Base-by-base conservation (phyloP, 2,888 invertebrate species). In the Drosophila sordidula region DNA sequence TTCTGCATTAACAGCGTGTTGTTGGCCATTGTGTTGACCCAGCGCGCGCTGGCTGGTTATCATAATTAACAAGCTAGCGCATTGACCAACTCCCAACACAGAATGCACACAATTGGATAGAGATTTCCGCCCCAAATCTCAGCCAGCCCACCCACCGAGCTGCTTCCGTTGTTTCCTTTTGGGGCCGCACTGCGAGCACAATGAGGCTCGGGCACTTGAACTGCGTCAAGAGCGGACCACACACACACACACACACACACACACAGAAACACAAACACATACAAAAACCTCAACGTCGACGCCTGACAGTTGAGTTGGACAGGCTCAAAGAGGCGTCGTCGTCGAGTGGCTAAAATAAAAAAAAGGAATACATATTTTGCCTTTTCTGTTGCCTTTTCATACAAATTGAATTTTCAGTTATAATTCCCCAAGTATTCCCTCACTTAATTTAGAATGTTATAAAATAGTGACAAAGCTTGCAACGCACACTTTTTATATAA, bases 1-100 rank as follows among this genome's bases (percentile, higher is more conserved):
- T 44, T 70, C 56, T 59, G 79, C 55, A 70, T 68, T 70, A 58
- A 56, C 71, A 61, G 32, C 58, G 56, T 41, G 57, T 39, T 41
- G 57, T 39, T 75, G 67, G 42, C 67, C 47, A 77, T 73, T 75
- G 78, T 64, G 68, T 42, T 78, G 45, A 52, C 34, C 68, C 39
- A 32, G 44, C 52, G 11, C 51, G 59, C 70, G 45, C 52, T 46
- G 64, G 39, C 44, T 46, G 81, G 87, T 79, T 83, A 87, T 83
- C 86, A 83, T 85, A 83, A 83, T 87, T 83, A 83, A 85, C 88
- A 85, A 74, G 83, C 82, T 76, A 65, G 80, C 62, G 47, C 82
- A 67, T 52, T 64, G 75, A 57, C 71, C 59, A 61, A 63, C 66
- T 45, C 55, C 65, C 59, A 44, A 44, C 25, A 34, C 25, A 25